Base-by-base conservation (phyloP, 2,888 invertebrate species). In the Melanophora roralis region DNA sequence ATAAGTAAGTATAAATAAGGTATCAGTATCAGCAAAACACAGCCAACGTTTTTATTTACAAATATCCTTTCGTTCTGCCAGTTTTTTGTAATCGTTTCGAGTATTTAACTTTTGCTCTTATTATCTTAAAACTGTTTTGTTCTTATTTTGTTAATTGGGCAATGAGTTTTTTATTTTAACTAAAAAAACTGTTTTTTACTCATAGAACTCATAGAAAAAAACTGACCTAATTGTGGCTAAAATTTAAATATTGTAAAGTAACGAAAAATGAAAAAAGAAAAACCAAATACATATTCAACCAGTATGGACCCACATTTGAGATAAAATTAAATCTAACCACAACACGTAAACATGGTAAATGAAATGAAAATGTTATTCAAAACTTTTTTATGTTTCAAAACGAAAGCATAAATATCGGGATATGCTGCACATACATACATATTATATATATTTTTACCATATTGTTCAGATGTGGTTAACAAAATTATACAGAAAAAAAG, bases 341-440 rank as follows among this genome's bases (percentile, higher is more conserved):
- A 78, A 43, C 72, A 68, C 47, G 62, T 62, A 73, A 72, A 78
- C 73, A 78, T 78, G 68, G 68, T 78, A 78, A 73, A 78, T 78
- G 78, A 73, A 72, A 78, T 60, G 57, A 62, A 73, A 73, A 68
- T 32, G 68, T 59, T 73, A 49, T 78, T 64, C 49, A 60, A 38
- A 55, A 73, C 49, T 73, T 78, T 78, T 55, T 73, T 49, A 14
- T 60, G n/a, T 64, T 49, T 21, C 64, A 65, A 43, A 38, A 47
- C 55, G 14, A 73, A 8, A 36, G n/a, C 16, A 43, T 5, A 27
- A 27, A 27, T 5, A 27, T 5, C 27, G 6, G 27, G 6, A 27
- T 3, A 27, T 21, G 34, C 11, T 1, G 27, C 14, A 47, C 21
- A 38, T 3, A n/a, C 43, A 23, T 34, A 14, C 57, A 65, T 73